These are phyloP conservation scores for Potamarius usumacintae DNA, from an alignment of 2,113 vertebrate species.

Conservation along the genomic window DNA sequence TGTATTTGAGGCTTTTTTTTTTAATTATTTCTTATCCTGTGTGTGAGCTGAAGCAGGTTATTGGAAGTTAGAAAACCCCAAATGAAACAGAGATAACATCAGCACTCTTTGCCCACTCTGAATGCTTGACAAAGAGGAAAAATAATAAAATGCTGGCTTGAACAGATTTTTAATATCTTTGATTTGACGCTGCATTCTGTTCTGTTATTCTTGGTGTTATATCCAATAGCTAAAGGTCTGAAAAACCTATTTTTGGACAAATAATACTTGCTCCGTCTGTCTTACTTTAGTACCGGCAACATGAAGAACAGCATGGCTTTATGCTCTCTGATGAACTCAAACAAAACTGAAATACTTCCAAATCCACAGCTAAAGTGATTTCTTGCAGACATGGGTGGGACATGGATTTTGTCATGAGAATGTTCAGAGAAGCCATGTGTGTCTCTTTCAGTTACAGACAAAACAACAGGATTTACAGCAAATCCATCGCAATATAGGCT, in stretches of 20 bases:
- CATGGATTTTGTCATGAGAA: not conserved
- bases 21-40: not conserved
- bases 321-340: not conserved
- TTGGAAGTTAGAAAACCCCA: conserved; percentile 2
- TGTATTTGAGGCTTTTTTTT: not conserved
- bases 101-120: conserved; percentile 3
- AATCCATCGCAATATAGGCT: not conserved
- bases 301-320: not conserved
- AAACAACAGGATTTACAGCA: conserved; percentile 24
- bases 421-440: not conserved
- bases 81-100: conserved; percentile 18
- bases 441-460: not conserved
- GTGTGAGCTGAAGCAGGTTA: not conserved
- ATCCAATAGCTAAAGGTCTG: conserved; percentile 9
- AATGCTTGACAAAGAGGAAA: not conserved
- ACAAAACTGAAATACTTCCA: conserved; percentile 2
- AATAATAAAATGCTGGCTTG: conserved; percentile 40
- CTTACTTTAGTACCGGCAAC: conserved; percentile 14
- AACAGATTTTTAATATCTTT: conserved; percentile 48
- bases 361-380: not conserved
- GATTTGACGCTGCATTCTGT: conserved; percentile 20
- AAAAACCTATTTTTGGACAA: conserved; percentile 38
- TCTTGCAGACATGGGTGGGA: not conserved
- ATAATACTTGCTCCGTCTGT: conserved; percentile 6
- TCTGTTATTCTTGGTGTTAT: not conserved